Evolutionary conservation across 2,888 invertebrate genomes (phyloP).

Genomic region (Parnassius mnemosyne): DNA sequence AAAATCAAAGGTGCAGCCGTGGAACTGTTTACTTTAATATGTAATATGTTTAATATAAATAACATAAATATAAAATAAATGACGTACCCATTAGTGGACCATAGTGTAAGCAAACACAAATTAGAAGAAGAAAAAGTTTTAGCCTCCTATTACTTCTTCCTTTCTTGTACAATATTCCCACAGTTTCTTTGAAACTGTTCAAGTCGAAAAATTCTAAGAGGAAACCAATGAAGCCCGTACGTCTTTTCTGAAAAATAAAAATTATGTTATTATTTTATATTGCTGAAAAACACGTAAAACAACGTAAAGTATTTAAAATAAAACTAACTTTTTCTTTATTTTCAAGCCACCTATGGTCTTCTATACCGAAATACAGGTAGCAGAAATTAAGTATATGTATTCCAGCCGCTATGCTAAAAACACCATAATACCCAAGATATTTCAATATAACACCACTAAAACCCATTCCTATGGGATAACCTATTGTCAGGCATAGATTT

Average conservation of each 20-base stretch:
- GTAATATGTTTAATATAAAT: too few species aligned
- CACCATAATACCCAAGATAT: slow-evolving; percentile 76
- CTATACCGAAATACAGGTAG: slow-evolving; percentile 66
- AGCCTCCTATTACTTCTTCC: slow-evolving; percentile 66
- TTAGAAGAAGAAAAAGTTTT: slow-evolving; percentile 59
- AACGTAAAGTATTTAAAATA: background rate
- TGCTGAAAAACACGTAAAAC: background rate
- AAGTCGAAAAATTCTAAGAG: slow-evolving; percentile 73
- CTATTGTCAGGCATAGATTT: slow-evolving; percentile 70
- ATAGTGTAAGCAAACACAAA: slow-evolving; percentile 62
- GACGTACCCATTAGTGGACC: slow-evolving; percentile 71
- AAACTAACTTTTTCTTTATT: slow-evolving; percentile 61
- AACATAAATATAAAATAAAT: slow-evolving; percentile 4
- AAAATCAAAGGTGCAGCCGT: too few species aligned
- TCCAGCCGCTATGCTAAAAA: slow-evolving; percentile 63
- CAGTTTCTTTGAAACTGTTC: slow-evolving; percentile 68
- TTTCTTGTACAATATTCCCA: slow-evolving; percentile 75
- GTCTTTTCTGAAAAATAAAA: slow-evolving; percentile 48
- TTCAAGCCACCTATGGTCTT: slow-evolving; percentile 69
- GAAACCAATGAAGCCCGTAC: slow-evolving; percentile 51
- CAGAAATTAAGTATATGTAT: slow-evolving; percentile 67
- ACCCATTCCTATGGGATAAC: slow-evolving; percentile 73
- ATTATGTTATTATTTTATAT: too few species aligned
- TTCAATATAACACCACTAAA: slow-evolving; percentile 65
- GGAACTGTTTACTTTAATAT: too few species aligned